Evolutionary conservation across 2,888 invertebrate species (phyloP).

Genomic region (Anarsia innoxiella): DNA sequence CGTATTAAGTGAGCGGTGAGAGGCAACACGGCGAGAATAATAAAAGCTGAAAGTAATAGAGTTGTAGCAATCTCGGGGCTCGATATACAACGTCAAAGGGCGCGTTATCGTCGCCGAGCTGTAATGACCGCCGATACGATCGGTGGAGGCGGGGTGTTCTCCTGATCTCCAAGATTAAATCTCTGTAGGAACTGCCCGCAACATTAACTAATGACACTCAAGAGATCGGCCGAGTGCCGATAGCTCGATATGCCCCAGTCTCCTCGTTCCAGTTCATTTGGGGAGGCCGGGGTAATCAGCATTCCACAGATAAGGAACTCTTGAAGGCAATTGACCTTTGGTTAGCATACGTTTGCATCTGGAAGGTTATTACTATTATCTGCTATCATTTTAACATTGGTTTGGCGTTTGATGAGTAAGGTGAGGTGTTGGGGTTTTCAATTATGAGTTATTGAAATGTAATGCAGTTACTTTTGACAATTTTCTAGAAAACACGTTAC

Average conservation of each 20-base stretch:
- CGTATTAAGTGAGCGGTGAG: constrained; percentile 2
- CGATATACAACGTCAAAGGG: constrained; percentile 30
- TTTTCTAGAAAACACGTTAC: too few species aligned
- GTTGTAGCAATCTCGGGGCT: constrained; percentile 34
- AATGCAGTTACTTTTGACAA: too few species aligned
- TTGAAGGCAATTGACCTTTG: constrained; percentile 23
- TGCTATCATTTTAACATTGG: too few species aligned
- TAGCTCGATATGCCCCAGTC: constrained; percentile 30
- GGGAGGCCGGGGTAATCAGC: constrained; percentile 39
- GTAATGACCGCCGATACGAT: constrained; percentile 48
- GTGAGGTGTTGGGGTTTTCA: too few species aligned
- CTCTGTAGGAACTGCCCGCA: constrained; percentile 52
- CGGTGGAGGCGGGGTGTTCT: constrained; percentile 32
- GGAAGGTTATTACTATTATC: too few species aligned
- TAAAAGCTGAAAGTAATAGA: constrained; percentile 41
- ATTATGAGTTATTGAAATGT: too few species aligned
- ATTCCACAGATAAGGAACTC: constrained; percentile 18
- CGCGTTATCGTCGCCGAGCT: constrained; percentile 43
- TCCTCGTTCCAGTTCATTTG: constrained; percentile 46
- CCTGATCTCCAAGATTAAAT: constrained; percentile 56
- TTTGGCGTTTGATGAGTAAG: too few species aligned
- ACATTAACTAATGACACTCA: constrained; percentile 62
- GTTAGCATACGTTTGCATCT: constrained; percentile 21
- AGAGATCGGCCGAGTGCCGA: constrained; percentile 41
- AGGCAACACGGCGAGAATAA: constrained; percentile 18